These are phyloP conservation scores for Galaxea fascicularis DNA, from an alignment of 92 coral and sea anemone genomes.

Conservation along the genomic window DNA sequence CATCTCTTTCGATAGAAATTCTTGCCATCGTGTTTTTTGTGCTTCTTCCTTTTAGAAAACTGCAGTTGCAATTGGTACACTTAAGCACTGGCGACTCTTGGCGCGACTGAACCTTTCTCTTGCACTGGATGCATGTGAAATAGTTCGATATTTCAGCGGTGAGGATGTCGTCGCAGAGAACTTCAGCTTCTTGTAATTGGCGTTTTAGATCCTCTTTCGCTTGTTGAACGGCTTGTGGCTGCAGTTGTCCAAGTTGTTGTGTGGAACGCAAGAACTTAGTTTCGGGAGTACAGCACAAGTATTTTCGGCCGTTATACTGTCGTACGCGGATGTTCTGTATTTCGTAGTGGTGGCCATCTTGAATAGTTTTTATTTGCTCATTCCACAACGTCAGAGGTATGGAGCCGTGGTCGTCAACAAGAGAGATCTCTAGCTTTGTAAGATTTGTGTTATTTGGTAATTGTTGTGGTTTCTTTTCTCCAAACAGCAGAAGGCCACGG, in stretches of 20 bases:
- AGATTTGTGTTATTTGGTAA: conserved; percentile 53
- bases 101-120: too few relatives aligned
- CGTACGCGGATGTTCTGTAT: conserved; percentile 56
- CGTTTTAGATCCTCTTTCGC: too few relatives aligned
- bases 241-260: too few relatives aligned
- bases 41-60: not conserved
- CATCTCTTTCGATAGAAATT: not conserved
- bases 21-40: conserved; percentile 8
- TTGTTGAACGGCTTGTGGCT: too few relatives aligned
- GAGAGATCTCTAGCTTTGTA: conserved; percentile 57
- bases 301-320: conserved; percentile 56
- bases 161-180: too few relatives aligned
- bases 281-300: not conserved
- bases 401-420: conserved; percentile 61
- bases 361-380: conserved; percentile 42
- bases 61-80: conserved; percentile 12
- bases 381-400: conserved; percentile 71
- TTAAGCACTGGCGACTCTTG: not conserved
- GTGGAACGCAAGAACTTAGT: too few relatives aligned
- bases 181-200: too few relatives aligned
- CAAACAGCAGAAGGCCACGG: conserved; percentile 57
- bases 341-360: conserved; percentile 43
- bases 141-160: too few relatives aligned
- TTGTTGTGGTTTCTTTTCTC: conserved; percentile 51
- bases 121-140: too few relatives aligned